These are phyloP conservation scores for Phainopepla nitens DNA, from an alignment of 2,113 vertebrate species.

Conservation along the genomic window DNA sequence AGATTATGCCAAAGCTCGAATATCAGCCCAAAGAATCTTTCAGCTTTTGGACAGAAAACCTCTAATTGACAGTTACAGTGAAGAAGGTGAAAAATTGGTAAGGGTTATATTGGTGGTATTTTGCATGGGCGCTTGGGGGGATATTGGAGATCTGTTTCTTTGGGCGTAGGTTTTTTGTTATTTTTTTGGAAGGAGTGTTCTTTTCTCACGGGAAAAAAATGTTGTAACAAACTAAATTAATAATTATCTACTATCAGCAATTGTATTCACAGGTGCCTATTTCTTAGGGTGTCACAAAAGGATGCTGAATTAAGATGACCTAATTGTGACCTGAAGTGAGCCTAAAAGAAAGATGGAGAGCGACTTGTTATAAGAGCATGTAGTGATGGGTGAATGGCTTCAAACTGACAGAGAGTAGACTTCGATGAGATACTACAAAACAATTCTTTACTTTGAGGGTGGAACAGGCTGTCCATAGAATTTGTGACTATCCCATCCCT, in stretches of 20 bases:
- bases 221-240: background rate
- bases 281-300: background rate
- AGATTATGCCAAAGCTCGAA: slow-evolving; percentile 65
- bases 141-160: background rate
- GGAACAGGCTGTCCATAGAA: background rate
- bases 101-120: background rate
- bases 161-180: too few species aligned
- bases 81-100: slow-evolving; percentile 67
- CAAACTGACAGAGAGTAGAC: background rate
- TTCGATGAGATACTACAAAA: background rate
- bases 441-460: background rate
- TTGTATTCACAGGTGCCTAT: background rate
- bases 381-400: background rate
- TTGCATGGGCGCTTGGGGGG: background rate
- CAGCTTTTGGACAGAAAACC: slow-evolving; percentile 60
- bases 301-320: background rate
- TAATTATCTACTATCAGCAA: background rate
- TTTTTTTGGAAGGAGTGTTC: background rate
- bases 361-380: background rate
- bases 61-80: slow-evolving; percentile 62
- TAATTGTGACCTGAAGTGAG: background rate
- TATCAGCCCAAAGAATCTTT: slow-evolving; percentile 60
- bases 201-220: background rate
- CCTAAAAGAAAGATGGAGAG: background rate
- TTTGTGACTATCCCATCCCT: fast-evolving